phyloP scores from a whole-genome alignment of 2,797 vertebrate genomes.

The Gallinago stenura region DNA sequence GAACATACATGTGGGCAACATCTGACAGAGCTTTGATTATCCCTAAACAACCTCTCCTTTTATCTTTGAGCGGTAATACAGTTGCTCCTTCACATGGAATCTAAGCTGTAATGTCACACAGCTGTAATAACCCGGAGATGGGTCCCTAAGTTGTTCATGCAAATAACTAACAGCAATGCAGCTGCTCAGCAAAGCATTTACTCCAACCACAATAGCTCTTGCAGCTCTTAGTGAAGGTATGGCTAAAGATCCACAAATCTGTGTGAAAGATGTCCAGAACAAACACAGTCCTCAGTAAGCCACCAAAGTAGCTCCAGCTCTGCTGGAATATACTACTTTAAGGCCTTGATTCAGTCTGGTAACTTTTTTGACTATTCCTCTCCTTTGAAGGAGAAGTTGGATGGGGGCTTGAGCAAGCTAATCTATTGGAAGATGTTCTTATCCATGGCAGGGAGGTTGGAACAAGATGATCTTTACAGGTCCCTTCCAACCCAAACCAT shows the following conservation, averaged over 20 bases:
- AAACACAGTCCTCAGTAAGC: background rate
- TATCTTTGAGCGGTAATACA: background rate
- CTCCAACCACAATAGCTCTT: background rate
- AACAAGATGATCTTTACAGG: background rate
- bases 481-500: background rate
- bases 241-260: background rate
- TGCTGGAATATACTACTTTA: background rate
- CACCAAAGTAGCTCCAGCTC: background rate
- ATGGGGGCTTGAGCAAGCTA: background rate
- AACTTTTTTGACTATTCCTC: background rate
- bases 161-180: background rate
- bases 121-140: background rate
- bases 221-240: background rate
- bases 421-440: background rate
- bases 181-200: background rate
- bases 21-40: background rate
- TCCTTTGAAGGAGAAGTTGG: background rate
- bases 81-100: background rate
- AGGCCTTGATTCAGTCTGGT: background rate
- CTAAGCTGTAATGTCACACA: background rate
- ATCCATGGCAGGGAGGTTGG: background rate
- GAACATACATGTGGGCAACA: background rate
- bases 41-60: background rate
- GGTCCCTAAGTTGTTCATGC: background rate
- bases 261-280: background rate